phyloP scores from a whole-genome alignment of 2,797 vertebrate species.

The Microctenopoma steveboyesi region DNA sequence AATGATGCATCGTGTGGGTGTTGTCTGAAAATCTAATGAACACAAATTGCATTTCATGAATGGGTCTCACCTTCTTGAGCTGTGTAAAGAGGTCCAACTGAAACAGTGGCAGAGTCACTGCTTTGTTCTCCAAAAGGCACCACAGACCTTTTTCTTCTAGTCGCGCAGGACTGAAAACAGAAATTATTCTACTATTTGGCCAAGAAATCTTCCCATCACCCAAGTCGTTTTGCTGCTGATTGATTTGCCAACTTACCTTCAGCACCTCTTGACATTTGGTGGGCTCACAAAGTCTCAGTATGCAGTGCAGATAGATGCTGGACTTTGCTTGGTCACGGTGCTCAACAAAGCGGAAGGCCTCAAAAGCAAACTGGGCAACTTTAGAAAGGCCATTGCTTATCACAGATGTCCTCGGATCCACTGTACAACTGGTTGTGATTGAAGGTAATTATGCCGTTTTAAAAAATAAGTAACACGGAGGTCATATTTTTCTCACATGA shows the following conservation, averaged over 20 bases:
- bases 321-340: constrained; percentile 77
- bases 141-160: constrained; percentile 71
- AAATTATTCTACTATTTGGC: not conserved
- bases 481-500: not conserved
- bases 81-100: constrained; percentile 78
- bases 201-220: not conserved
- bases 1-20: not conserved
- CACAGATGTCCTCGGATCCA: constrained; percentile 58
- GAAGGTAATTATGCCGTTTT: not conserved
- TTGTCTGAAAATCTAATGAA: not conserved
- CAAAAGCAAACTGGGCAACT: constrained; percentile 78
- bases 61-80: constrained; percentile 49
- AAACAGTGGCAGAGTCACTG: constrained; percentile 70
- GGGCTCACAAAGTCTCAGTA: constrained; percentile 83
- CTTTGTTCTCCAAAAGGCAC: constrained; percentile 66
- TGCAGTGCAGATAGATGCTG: constrained; percentile 84
- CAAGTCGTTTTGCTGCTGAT: not conserved
- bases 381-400: constrained; percentile 74
- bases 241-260: constrained; percentile 62
- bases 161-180: constrained; percentile 67
- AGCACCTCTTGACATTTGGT: constrained; percentile 75
- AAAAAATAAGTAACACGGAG: not conserved
- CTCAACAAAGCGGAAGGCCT: constrained; percentile 85
- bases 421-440: constrained; percentile 65
- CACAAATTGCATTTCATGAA: not conserved